Percentiles rank a stretch among this genome's conserved stretches.
Conservation (phyloP, 2,888 invertebrate species). For the Pachydiplax longipennis region DNA sequence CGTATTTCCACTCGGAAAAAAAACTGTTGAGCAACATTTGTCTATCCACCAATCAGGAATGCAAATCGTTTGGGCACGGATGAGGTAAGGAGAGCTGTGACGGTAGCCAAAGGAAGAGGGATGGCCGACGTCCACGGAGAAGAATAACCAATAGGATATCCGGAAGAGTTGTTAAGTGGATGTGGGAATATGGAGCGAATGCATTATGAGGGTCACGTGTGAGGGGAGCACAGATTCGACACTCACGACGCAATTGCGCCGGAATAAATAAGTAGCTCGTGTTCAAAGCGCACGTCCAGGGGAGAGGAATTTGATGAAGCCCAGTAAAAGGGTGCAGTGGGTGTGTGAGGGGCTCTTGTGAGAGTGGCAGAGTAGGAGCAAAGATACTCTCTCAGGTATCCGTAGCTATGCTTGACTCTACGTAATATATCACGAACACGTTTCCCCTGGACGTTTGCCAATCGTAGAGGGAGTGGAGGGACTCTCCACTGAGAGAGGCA, state of each 20-base stretch:
- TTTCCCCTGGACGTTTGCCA: conserved; percentile 29
- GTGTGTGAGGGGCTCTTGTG: neutral
- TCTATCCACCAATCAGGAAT: neutral
- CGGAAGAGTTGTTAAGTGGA: neutral
- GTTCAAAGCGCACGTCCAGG: neutral
- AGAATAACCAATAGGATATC: neutral
- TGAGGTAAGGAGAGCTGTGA: neutral
- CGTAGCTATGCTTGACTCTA: conserved; percentile 1
- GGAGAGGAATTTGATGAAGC: neutral
- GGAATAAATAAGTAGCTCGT: neutral
- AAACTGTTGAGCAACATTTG: conserved; percentile 6
- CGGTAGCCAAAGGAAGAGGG: neutral
- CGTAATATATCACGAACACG: conserved; percentile 26
- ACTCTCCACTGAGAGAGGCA: neutral
- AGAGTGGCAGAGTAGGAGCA: neutral
- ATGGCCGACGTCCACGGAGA: neutral
- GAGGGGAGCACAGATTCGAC: neutral
- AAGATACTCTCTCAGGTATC: neutral
- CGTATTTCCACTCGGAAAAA: neutral
- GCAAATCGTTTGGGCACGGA: neutral
- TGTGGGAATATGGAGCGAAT: neutral
- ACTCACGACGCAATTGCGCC: neutral
- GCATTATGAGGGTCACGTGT: too few relatives aligned
- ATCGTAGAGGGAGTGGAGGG: neutral
- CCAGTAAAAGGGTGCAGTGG: neutral